Base-by-base conservation (phyloP, 2,797 vertebrate species). In the Propithecus deckenii region DNA sequence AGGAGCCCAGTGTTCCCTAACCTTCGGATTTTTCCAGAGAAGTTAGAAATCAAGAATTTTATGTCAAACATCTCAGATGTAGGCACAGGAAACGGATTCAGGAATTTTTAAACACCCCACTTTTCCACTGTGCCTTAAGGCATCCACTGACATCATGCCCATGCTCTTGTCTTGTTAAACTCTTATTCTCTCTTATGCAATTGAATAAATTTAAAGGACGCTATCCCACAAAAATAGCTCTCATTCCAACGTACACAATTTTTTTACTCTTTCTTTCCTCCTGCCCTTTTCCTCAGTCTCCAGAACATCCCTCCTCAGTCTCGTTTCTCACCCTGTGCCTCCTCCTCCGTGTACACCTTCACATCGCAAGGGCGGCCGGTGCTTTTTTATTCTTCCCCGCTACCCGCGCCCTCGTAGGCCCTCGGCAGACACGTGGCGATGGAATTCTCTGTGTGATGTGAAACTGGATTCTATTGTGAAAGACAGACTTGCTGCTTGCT, bases 341-440 rank as follows among this genome's bases (percentile, higher is more conserved):
- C 23, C 57, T 20, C 22, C 35, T 43, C 55, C 30, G 1, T 1
- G 3, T 55, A 18, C 30, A 20, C 35, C 1, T 4, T 10, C 2
- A 2, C n/a, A 13, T 28, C 35, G n/a, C 43, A 3, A 14, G 25
- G 41, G 22, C 1, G 52, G 6, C 75, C 43, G 0, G 10, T 30
- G 41, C 48, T 48, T 20, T 17, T 0, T 57, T 25, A 41, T 17
- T 43, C 48, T 18, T 67, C 13, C 9, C 0, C 0, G 14, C 67
- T 10, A 0, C 41, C 76, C 5, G 0, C 18, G 38, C n/a, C 61
- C 48, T 11, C 2, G 0, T 6, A 0, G 32, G 5, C 4, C 28
- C 25, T 63, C 11, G 8, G 71, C 22, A 3, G 5, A 3, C 22
- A 3, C 3, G 50, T 65, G 35, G 22, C n/a, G 28, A 2, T 0